Base-by-base conservation (phyloP, 2,113 vertebrate species). In the Buteo buteo region DNA sequence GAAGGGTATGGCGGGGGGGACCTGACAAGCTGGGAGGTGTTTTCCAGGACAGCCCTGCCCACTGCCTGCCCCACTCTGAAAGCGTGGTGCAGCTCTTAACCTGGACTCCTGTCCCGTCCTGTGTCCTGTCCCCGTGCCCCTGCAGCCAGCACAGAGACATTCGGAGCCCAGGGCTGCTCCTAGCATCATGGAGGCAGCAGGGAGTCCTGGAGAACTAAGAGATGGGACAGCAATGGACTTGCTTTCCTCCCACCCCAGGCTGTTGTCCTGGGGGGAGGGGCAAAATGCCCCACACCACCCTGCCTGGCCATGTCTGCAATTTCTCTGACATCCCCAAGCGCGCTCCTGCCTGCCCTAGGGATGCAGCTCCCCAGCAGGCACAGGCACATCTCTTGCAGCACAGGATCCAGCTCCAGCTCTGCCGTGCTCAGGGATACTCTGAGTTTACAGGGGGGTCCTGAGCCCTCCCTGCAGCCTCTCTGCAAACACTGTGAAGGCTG, bases 401-500 rank as follows among this genome's bases (percentile, higher is more conserved):
- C 24, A 59, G 57, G 47, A 79, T 49, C n/a, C 69, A 16, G 19
- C 36, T 62, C 65, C 1, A 2, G 14, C 78, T 18, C 29, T 0
- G 0, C 40, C 0, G 0, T 62, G 32, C 40, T 76, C 58, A 49
- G 58, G 16, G 78, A 47, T 93, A 61, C 49, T 66, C 72, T 42
- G 71, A 76, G 12, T 71, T 59, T 71, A 50, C 42, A 42, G 5
- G 8, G 50, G 42, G 22, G 47, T 74, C 25, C 81, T 2, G 6
- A 91, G 22, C 26, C 32, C 57, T 50, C 49, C 25, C 38, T 76
- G 13, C 57, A 88, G 38, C 70, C n/a, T 59, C 57, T 74, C 58
- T 4, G 3, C 50, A 64, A 78, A 67, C 0, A 1, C 49, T 0
- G 1, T 1, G 4, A 81, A 70, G 12, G 7, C 24, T 82, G 67